A percentile compares a stretch with the other conserved stretches of the same genome.
These are phyloP conservation scores for Platypus cylindrus DNA, from an alignment of 2,888 invertebrate species.

Conservation along the genomic window DNA sequence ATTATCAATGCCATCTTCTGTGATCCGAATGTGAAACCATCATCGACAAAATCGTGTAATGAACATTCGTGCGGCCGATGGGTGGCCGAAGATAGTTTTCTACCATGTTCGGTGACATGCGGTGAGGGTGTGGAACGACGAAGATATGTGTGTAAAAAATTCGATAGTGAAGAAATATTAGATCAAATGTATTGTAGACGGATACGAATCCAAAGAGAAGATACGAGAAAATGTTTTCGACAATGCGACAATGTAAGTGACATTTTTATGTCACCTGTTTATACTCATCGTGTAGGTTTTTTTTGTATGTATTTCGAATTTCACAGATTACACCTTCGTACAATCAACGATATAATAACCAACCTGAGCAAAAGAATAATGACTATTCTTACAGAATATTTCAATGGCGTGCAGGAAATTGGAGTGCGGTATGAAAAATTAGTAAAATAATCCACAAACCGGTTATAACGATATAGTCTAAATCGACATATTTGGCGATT, in stretches of 20 bases:
- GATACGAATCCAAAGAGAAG: slow-evolving; percentile 21
- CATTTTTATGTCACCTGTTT: no score
- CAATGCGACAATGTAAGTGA: slow-evolving; percentile 19
- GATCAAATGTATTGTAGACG: slow-evolving; percentile 23
- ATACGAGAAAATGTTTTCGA: slow-evolving; percentile 18
- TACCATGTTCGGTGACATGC: slow-evolving; percentile 37
- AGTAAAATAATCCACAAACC: no score
- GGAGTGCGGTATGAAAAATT: slow-evolving; percentile 33
- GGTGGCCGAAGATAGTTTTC: slow-evolving; percentile 41
- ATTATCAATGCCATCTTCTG: slow-evolving; percentile 36
- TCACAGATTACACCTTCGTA: no score
- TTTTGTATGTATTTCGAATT: no score
- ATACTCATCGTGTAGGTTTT: no score
- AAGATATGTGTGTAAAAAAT: slow-evolving; percentile 18
- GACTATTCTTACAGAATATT: slow-evolving; percentile 19
- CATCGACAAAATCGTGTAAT: slow-evolving; percentile 27
- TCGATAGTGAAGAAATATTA: slow-evolving; percentile 25
- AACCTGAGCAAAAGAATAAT: slow-evolving; percentile 3
- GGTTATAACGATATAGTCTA: no score
- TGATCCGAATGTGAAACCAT: slow-evolving; percentile 19
- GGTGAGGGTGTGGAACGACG: slow-evolving; percentile 37
- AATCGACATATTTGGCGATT: no score
- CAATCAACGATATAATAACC: slow-evolving; percentile 1
- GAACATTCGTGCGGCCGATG: slow-evolving; percentile 39
- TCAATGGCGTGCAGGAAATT: slow-evolving; percentile 33